A percentile compares a stretch with the other conserved stretches of the same genome.
These are phyloP conservation scores for Reticulitermes speratus DNA, from an alignment of 1,140 invertebrate genomes.

Conservation along the genomic window DNA sequence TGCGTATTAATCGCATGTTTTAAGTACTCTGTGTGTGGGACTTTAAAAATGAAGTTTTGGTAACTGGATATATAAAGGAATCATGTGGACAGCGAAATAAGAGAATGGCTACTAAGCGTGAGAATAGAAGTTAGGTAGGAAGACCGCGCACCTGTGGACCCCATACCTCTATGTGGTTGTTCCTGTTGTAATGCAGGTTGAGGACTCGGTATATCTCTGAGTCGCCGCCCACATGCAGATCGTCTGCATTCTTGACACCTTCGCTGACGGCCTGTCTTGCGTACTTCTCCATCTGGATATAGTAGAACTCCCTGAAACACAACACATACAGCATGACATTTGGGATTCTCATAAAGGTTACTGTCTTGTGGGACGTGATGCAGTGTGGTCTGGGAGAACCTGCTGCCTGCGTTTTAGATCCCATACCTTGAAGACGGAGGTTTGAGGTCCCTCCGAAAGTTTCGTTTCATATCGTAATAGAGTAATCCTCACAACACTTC, in stretches of 20 bases:
- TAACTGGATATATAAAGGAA: background rate
- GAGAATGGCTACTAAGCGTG: background rate
- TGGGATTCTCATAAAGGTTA: background rate
- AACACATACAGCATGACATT: background rate
- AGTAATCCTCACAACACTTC: too few species aligned
- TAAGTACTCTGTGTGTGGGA: too few species aligned
- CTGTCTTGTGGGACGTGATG: background rate
- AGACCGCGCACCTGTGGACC: slow-evolving; percentile 57
- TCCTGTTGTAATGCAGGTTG: slow-evolving; percentile 99
- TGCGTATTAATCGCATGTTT: too few species aligned
- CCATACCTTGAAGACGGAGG: too few species aligned
- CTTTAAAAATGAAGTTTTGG: too few species aligned
- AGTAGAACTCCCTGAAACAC: slow-evolving; percentile 97
- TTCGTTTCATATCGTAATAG: too few species aligned
- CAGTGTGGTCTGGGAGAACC: too few species aligned
- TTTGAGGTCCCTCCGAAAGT: too few species aligned
- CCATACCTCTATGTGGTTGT: slow-evolving; percentile 99
- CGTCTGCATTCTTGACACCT: slow-evolving; percentile 89
- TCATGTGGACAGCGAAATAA: background rate
- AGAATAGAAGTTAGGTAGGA: slow-evolving; percentile 15
- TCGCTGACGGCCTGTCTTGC: slow-evolving; percentile 96
- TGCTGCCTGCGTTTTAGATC: too few species aligned
- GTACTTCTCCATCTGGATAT: slow-evolving; percentile 99
- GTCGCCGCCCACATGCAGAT: slow-evolving; percentile 90
- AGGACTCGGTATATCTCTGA: slow-evolving; percentile 97